phyloP scores from a whole-genome alignment of 1,140 invertebrate species.

The Bombus affinis region DNA sequence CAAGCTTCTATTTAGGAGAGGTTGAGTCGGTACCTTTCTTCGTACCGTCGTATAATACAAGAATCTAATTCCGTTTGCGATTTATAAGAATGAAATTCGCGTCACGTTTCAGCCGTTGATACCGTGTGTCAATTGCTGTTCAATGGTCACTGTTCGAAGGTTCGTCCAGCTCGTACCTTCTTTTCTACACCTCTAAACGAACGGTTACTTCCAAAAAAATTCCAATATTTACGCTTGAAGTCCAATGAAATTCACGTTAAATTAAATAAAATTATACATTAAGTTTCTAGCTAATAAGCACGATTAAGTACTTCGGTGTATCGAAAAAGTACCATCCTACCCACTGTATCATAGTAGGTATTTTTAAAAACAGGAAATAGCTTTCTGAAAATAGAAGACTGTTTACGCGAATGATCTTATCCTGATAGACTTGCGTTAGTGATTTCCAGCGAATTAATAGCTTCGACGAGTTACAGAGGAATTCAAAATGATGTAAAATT shows the following conservation, averaged over 20 bases:
- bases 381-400: not conserved
- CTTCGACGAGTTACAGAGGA: not conserved
- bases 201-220: not conserved
- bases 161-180: not conserved
- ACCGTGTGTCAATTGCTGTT: slow-evolving; percentile 28
- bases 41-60: not conserved
- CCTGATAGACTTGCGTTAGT: not conserved
- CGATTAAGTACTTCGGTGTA: not conserved
- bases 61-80: slow-evolving; percentile 36
- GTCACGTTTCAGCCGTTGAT: slow-evolving; percentile 12
- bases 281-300: not conserved
- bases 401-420: not conserved
- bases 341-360: not conserved
- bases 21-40: slow-evolving; percentile 11
- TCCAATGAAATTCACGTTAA: not conserved
- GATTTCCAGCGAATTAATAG: not conserved
- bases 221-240: not conserved
- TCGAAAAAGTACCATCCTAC: not conserved
- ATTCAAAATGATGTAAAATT: not conserved
- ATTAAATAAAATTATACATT: not conserved
- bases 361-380: not conserved
- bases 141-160: not conserved
- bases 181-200: not conserved
- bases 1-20: slow-evolving; percentile 25
- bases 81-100: slow-evolving; percentile 30